Conservation (phyloP, 2,888 invertebrate genomes). For the Cantharis rustica region DNA sequence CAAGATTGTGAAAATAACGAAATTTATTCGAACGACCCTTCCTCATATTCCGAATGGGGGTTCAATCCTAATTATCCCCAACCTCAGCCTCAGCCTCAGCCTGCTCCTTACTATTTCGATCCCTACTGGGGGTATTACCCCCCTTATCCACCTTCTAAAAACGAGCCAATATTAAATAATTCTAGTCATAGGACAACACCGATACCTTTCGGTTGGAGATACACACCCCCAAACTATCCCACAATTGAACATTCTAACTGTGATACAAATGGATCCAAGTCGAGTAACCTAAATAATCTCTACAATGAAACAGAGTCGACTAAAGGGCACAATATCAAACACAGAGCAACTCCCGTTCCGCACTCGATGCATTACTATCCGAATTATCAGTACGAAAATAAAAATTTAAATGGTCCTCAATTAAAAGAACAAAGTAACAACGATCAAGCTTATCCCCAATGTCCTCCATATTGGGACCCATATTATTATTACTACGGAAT, state of each 20-base stretch:
- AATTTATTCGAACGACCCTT: conserved; percentile 47
- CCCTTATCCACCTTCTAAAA: conserved; percentile 27
- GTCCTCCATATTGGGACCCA: conserved; percentile 51
- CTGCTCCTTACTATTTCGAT: conserved; percentile 38
- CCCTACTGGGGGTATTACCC: conserved; percentile 47
- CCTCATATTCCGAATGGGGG: conserved; percentile 35
- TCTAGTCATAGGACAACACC: conserved; percentile 19
- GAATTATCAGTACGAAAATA: conserved; percentile 29
- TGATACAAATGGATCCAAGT: not conserved
- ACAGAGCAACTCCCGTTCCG: conserved; percentile 39
- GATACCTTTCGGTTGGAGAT: conserved; percentile 7
- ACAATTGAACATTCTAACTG: not conserved
- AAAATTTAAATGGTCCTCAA: not conserved
- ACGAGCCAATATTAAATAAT: conserved; percentile 11
- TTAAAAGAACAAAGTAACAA: not conserved
- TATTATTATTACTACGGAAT: conserved; percentile 31
- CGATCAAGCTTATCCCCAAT: conserved; percentile 8
- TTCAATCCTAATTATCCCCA: conserved; percentile 34
- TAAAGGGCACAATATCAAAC: conserved; percentile 10
- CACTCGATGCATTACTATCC: conserved; percentile 46
- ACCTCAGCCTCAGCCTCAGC: conserved; percentile 32
- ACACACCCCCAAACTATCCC: conserved; percentile 9
- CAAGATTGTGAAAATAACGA: conserved; percentile 48
- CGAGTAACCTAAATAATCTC: not conserved
- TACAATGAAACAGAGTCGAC: not conserved